Conservation (phyloP, 2,113 vertebrate genomes). For the Merops nubicus region DNA sequence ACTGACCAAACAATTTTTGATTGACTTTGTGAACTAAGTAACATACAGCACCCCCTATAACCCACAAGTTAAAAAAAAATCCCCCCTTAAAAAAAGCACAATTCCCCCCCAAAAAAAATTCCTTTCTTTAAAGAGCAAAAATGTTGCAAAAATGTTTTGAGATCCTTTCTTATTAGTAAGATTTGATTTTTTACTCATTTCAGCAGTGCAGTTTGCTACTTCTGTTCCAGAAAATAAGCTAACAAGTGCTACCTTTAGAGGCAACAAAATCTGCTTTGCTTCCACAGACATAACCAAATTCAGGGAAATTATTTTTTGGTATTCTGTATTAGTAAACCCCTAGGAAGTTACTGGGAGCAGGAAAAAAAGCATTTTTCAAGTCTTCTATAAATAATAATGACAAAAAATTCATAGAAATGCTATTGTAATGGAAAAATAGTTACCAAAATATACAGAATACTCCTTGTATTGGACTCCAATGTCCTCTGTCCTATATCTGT, state of each 20-base stretch:
- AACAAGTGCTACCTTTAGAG: background rate
- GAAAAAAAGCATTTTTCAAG: background rate
- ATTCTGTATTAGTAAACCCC: background rate
- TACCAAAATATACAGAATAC: background rate
- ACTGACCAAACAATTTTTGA: background rate
- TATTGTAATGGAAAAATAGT: background rate
- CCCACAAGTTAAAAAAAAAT: background rate
- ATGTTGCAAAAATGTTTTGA: background rate
- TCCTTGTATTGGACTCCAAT: background rate
- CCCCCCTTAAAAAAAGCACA: too few relatives aligned
- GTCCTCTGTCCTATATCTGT: background rate
- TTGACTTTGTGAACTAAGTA: background rate
- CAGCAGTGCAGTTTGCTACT: background rate
- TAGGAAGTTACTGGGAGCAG: background rate
- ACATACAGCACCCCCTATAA: background rate
- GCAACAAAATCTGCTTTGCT: background rate
- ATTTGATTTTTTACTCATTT: background rate
- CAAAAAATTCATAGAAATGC: background rate
- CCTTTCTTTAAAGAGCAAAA: background rate
- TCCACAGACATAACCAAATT: background rate
- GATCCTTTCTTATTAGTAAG: background rate
- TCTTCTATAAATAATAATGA: background rate
- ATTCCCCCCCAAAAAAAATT: too few relatives aligned
- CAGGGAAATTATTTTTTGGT: background rate
- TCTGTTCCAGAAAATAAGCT: background rate